phyloP scores from a whole-genome alignment of 2,888 invertebrate genomes.

The Opisthograptis luteolata region DNA sequence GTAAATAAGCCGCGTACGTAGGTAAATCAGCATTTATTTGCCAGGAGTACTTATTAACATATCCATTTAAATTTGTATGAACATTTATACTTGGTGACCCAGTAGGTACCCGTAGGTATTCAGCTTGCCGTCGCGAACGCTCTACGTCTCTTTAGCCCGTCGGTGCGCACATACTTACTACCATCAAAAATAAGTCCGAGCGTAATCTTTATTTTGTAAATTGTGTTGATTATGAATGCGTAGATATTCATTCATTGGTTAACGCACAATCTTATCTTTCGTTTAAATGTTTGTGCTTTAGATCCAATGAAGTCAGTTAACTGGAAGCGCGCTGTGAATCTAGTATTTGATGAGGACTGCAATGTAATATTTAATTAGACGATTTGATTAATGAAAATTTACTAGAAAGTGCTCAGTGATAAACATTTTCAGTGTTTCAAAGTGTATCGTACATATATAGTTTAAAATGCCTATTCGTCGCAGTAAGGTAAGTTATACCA shows the following conservation, averaged over 20 bases:
- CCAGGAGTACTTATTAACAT: constrained; percentile 65
- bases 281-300: constrained; percentile 81
- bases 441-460: constrained; percentile 38
- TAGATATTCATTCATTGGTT: constrained; percentile 70
- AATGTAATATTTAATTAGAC: constrained; percentile 18
- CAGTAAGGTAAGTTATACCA: constrained; percentile 69
- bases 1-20: constrained; percentile 62
- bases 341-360: constrained; percentile 53
- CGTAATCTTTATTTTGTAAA: constrained; percentile 75
- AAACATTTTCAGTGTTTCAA: constrained; percentile 37
- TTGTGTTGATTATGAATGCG: constrained; percentile 72
- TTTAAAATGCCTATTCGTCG: constrained; percentile 76
- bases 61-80: constrained; percentile 72
- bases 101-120: constrained; percentile 57
- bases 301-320: constrained; percentile 77
- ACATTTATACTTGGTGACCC: constrained; percentile 62
- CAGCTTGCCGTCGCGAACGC: constrained; percentile 50
- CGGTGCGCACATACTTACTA: constrained; percentile 51
- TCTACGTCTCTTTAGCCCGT: constrained; percentile 38
- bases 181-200: constrained; percentile 50
- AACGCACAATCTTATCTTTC: constrained; percentile 74
- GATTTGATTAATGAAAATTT: constrained; percentile 4
- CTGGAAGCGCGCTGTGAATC: constrained; percentile 65
- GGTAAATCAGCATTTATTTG: constrained; percentile 69
- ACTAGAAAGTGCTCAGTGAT: constrained; percentile 29